A percentile compares a stretch with the other conserved stretches of the same genome.
phyloP scores from a whole-genome alignment of 2,113 vertebrate species.

The Nesogale talazaci region DNA sequence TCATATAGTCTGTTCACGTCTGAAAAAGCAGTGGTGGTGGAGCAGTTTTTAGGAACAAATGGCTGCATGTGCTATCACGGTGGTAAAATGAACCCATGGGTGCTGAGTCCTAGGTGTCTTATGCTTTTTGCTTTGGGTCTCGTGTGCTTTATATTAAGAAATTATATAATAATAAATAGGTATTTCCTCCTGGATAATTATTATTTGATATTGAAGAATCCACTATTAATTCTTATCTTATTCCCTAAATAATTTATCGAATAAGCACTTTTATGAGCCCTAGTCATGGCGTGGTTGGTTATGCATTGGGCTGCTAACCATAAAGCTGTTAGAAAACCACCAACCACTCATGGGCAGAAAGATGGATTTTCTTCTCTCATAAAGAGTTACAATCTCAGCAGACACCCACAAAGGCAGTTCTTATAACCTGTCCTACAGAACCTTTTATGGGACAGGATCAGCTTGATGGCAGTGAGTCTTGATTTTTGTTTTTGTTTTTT shows the following conservation, averaged over 20 bases:
- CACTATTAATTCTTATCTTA: background rate
- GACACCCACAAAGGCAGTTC: too few relatives aligned
- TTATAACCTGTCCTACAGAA: too few relatives aligned
- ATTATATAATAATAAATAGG: background rate
- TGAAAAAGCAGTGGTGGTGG: background rate
- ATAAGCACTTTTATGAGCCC: too few relatives aligned
- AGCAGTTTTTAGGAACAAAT: background rate
- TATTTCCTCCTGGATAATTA: background rate
- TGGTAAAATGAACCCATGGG: background rate
- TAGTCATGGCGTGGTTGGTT: too few relatives aligned
- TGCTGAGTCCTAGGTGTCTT: background rate
- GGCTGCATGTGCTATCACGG: background rate
- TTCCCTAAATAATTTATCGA: background rate
- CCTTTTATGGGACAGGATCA: too few relatives aligned
- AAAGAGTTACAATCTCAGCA: too few relatives aligned
- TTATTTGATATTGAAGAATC: background rate
- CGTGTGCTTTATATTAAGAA: constrained; percentile 5
- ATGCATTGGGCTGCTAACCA: too few relatives aligned
- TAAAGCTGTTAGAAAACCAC: background rate
- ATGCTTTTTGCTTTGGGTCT: background rate
- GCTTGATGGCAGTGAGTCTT: too few relatives aligned
- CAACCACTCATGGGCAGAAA: too few relatives aligned
- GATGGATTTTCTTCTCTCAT: too few relatives aligned
- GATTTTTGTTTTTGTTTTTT: background rate
- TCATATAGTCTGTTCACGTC: background rate